Conservation (phyloP, 2,888 invertebrate genomes). For the Cephus spinipes region DNA sequence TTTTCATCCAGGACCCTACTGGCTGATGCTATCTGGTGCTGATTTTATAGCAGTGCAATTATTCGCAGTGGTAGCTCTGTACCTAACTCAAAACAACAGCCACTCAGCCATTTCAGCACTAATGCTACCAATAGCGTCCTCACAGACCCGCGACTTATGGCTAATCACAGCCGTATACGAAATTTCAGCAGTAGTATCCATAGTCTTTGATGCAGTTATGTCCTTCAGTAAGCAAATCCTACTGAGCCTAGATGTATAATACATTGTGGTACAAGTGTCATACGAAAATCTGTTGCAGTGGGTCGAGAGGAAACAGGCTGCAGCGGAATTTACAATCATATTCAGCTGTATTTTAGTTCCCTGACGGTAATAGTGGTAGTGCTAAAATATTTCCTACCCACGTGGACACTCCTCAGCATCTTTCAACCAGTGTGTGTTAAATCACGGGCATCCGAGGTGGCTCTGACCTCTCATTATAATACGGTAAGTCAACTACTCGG, state of each 20-base stretch:
- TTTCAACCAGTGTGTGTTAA: conserved; percentile 54
- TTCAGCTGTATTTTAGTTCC: conserved; percentile 51
- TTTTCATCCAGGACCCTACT: conserved; percentile 65
- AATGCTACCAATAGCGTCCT: conserved; percentile 52
- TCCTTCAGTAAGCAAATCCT: conserved; percentile 45
- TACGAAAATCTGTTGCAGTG: conserved; percentile 40
- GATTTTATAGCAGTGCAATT: conserved; percentile 68
- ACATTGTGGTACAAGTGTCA: no score
- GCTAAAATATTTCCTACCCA: conserved; percentile 54
- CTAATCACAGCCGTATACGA: conserved; percentile 68
- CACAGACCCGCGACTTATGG: conserved; percentile 69
- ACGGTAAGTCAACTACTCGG: conserved; percentile 32
- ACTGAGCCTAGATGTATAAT: background rate
- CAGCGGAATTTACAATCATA: conserved; percentile 63
- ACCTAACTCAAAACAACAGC: conserved; percentile 62
- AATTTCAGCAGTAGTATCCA: conserved; percentile 63
- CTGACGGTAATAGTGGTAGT: conserved; percentile 29
- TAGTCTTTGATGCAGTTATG: conserved; percentile 58
- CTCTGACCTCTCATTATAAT: conserved; percentile 55
- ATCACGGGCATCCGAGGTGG: conserved; percentile 54
- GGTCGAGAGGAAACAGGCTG: conserved; percentile 60
- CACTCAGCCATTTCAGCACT: conserved; percentile 45
- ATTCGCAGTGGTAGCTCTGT: conserved; percentile 67
- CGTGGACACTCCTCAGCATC: conserved; percentile 53
- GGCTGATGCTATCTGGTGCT: conserved; percentile 68